Evolutionary conservation across 2,888 invertebrate species (phyloP).

Genomic region (Saturnia pavonia): DNA sequence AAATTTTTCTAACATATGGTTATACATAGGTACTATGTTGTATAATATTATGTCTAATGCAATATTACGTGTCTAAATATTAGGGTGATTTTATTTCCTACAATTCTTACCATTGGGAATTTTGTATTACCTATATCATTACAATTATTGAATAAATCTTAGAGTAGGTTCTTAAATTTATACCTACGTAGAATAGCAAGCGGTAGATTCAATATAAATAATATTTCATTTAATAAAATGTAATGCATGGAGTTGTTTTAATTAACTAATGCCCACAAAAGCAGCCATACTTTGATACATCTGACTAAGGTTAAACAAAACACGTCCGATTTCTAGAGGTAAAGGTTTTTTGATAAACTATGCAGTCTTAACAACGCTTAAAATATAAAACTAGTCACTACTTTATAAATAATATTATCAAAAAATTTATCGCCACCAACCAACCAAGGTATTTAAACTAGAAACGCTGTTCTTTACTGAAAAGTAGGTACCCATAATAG

Average conservation of each 20-base stretch:
- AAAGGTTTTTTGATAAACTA: background rate
- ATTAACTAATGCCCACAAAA: background rate
- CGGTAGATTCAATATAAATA: background rate
- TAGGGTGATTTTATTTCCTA: background rate
- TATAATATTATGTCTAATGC: background rate
- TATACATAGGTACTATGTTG: background rate
- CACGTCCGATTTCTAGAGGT: background rate
- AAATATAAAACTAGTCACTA: background rate
- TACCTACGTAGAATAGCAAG: background rate
- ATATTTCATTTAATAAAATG: background rate
- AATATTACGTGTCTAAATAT: background rate
- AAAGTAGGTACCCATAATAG: background rate
- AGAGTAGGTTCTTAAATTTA: background rate
- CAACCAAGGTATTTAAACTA: background rate
- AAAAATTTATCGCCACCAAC: background rate
- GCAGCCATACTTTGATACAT: background rate
- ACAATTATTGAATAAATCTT: background rate
- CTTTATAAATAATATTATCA: background rate
- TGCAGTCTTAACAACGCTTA: background rate
- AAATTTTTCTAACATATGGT: conserved; percentile 7
- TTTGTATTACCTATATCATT: background rate
- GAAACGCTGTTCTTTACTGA: background rate
- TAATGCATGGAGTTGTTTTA: background rate
- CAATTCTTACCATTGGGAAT: background rate
- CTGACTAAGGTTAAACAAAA: background rate